Evolutionary conservation across 1,140 invertebrate species (phyloP), one percentile per base, ranked within the genome.

Genomic region (Pectinophora gossypiella): DNA sequence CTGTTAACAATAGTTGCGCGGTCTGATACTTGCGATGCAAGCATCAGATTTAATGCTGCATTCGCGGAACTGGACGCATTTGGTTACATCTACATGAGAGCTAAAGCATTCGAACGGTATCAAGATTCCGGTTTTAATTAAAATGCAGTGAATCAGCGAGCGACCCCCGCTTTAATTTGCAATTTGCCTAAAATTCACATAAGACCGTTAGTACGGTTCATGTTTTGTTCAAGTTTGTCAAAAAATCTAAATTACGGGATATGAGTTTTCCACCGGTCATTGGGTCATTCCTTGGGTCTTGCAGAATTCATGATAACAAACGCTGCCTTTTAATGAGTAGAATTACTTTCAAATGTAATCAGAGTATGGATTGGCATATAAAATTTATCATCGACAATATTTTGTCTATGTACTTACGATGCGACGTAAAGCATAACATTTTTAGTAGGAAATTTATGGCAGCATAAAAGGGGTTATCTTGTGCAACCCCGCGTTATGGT

Each of bases 101-200:
- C 42, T 61, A 51, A 64, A 75, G 61, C 69, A 63, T 72, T 61
- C 61, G 57, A 78, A 75, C 72, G 67, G 64, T 72, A 76, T 58
- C 51, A 54, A 58, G 61, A 76, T 72, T 71, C 72, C 71, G 72
- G 67, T 74, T 79, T 72, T 75, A 80, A 82, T 80, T 80, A 82
- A 77, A 77, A 57, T 57, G 32, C 42, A 64, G 61, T 84, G 78
- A 85, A 62, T 80, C 76, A 82, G 56, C 63, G 59, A 82, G 56
- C 63, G 59, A 64, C 68, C 53, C 27, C 52, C 23, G 44, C 52
- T 70, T 59, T 58, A 68, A n/a, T n/a, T n/a, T n/a, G n/a, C n/a
- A 70, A 80, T 78, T 76, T 74, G 59, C 59, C 61, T 79, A 68
- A 73, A 75, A 72, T 75, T 64, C 62, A 61, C 61, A 61, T 70